These are phyloP conservation scores for Troides helena DNA, from an alignment of 2,888 invertebrate genomes.

Conservation along the genomic window DNA sequence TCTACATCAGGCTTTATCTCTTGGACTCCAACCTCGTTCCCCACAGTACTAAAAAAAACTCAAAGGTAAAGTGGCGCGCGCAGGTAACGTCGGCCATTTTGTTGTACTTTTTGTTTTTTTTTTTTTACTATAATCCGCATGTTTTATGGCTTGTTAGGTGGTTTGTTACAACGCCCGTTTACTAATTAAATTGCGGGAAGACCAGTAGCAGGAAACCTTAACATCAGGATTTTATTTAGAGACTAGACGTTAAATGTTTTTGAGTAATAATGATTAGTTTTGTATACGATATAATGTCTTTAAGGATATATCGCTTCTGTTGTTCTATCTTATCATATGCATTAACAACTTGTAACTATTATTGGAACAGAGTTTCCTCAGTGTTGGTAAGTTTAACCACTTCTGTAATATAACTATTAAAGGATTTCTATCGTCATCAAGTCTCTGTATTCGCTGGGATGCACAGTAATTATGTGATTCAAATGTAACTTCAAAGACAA, in stretches of 20 bases:
- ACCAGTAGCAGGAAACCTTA: constrained; percentile 60
- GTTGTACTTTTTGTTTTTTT: constrained; percentile 61
- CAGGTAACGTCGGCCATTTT: constrained; percentile 72
- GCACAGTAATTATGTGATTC: no score
- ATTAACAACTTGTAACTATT: no score
- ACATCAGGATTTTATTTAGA: constrained; percentile 8
- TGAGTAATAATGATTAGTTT: not conserved
- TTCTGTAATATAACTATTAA: no score
- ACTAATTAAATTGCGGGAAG: constrained; percentile 64
- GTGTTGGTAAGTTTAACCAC: no score
- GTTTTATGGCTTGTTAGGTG: constrained; percentile 73
- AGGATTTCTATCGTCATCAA: no score
- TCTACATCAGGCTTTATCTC: constrained; percentile 71
- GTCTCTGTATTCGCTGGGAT: no score
- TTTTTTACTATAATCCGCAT: constrained; percentile 73
- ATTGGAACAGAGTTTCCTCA: no score
- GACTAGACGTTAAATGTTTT: constrained; percentile 2
- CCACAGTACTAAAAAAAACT: constrained; percentile 44
- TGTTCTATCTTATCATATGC: not conserved
- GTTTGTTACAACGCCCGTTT: constrained; percentile 61
- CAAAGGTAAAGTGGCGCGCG: constrained; percentile 56
- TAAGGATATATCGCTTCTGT: not conserved
- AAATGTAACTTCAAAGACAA: no score
- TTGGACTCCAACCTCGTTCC: constrained; percentile 53
- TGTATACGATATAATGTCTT: not conserved